phyloP scores from a whole-genome alignment of 2,113 vertebrate genomes.

The Nannospalax galili region DNA sequence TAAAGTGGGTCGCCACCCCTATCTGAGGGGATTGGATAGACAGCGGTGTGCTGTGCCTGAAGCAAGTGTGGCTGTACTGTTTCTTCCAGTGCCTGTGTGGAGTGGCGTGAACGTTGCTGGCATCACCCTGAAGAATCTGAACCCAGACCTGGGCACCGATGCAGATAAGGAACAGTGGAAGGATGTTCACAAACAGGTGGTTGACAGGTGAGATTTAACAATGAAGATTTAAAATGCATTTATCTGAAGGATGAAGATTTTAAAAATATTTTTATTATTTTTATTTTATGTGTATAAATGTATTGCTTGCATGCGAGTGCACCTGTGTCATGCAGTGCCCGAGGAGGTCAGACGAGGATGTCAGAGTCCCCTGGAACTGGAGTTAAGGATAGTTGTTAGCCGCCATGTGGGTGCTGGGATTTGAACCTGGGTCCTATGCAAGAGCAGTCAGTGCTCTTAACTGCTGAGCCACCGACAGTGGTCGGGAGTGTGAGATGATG shows the following conservation, averaged over 20 bases:
- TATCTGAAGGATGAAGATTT: background rate
- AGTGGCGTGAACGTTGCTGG: conserved; percentile 97
- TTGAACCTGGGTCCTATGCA: too few relatives aligned
- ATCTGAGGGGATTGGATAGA: too few relatives aligned
- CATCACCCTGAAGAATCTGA: conserved; percentile 92
- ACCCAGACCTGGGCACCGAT: conserved; percentile 93
- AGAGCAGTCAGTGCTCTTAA: too few relatives aligned
- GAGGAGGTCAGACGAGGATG: too few relatives aligned
- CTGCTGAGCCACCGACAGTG: too few relatives aligned
- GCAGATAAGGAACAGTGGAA: conserved; percentile 95
- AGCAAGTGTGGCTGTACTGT: background rate
- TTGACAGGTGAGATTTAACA: conserved; percentile 91
- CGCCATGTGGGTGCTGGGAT: too few relatives aligned
- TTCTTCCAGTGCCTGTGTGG: conserved; percentile 95
- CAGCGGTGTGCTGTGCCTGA: background rate
- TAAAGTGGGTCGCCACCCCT: background rate
- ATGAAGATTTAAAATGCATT: background rate
- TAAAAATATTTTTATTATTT: background rate
- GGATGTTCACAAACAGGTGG: conserved; percentile 94
- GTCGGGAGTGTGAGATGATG: background rate
- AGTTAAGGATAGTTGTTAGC: too few relatives aligned
- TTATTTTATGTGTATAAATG: background rate
- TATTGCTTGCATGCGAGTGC: too few relatives aligned
- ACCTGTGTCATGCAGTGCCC: too few relatives aligned
- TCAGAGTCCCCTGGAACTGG: too few relatives aligned